Percentiles rank a stretch among this genome's conserved stretches.
Evolutionary conservation across 2,888 invertebrate genomes (phyloP).

Genomic region (Eubasilissa splendida): DNA sequence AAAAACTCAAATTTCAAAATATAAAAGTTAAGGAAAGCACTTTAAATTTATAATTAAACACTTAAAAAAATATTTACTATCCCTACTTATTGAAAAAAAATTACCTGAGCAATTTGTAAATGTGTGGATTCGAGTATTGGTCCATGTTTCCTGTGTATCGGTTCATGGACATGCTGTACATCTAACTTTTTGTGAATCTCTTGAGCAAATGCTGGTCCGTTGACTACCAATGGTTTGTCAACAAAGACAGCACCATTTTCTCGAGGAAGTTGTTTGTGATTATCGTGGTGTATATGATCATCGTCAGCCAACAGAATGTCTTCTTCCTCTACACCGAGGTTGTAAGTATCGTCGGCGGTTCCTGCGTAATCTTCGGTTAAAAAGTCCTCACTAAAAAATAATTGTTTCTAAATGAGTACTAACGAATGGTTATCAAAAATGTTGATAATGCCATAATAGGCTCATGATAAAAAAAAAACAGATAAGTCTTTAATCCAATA

Average conservation of each 20-base stretch:
- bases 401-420: background rate
- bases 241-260: slow-evolving; percentile 7
- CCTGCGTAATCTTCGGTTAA: slow-evolving; percentile 71
- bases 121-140: slow-evolving; percentile 2
- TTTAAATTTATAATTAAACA: too few relatives aligned
- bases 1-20: too few relatives aligned
- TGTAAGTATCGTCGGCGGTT: slow-evolving; percentile 68
- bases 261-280: slow-evolving; percentile 19
- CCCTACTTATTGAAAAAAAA: background rate
- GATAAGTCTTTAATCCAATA: background rate
- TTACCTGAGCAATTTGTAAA: slow-evolving; percentile 1
- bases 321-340: slow-evolving; percentile 71
- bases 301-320: slow-evolving; percentile 70
- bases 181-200: slow-evolving; percentile 9
- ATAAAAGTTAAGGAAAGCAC: too few relatives aligned
- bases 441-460: background rate
- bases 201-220: slow-evolving; percentile 10
- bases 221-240: background rate
- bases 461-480: background rate
- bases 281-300: slow-evolving; percentile 28
- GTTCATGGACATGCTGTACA: slow-evolving; percentile 19
- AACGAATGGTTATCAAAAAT: background rate
- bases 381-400: slow-evolving; percentile 69
- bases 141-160: background rate
- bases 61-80: too few relatives aligned